These are phyloP conservation scores for Indicator indicator DNA, from an alignment of 2,113 vertebrate genomes.

Conservation along the genomic window DNA sequence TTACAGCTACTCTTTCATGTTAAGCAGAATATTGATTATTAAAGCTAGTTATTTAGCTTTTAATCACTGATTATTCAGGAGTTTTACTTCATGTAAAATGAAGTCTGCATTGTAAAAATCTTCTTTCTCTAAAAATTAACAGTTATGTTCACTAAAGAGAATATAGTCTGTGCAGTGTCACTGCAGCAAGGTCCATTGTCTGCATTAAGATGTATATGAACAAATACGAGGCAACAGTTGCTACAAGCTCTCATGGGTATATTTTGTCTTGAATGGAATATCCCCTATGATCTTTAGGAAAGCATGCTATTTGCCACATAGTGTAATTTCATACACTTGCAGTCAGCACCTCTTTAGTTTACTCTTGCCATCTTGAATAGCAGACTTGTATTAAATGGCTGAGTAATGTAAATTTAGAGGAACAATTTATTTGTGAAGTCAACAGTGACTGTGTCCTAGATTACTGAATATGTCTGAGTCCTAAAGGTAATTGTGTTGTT, in stretches of 20 bases:
- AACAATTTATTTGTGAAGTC: constrained; percentile 1
- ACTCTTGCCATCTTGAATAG: not conserved
- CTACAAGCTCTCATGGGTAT: not conserved
- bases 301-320: not conserved
- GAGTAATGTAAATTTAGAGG: not conserved
- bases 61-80: not conserved
- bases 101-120: not conserved
- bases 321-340: not conserved
- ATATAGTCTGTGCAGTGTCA: not conserved
- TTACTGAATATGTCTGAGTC: too few species aligned
- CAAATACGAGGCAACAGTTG: not conserved
- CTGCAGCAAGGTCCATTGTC: not conserved
- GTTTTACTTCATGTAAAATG: not conserved
- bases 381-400: not conserved
- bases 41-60: not conserved
- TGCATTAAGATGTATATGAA: not conserved
- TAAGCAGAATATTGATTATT: not conserved
- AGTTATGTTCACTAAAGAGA: not conserved
- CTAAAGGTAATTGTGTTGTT: not conserved
- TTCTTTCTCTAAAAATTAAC: not conserved
- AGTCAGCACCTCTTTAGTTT: not conserved
- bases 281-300: not conserved
- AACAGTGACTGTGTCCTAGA: not conserved
- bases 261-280: not conserved
- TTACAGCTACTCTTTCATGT: not conserved